These are phyloP conservation scores for Remorina albescens DNA, from an alignment of 2,797 vertebrate species.

Conservation along the genomic window DNA sequence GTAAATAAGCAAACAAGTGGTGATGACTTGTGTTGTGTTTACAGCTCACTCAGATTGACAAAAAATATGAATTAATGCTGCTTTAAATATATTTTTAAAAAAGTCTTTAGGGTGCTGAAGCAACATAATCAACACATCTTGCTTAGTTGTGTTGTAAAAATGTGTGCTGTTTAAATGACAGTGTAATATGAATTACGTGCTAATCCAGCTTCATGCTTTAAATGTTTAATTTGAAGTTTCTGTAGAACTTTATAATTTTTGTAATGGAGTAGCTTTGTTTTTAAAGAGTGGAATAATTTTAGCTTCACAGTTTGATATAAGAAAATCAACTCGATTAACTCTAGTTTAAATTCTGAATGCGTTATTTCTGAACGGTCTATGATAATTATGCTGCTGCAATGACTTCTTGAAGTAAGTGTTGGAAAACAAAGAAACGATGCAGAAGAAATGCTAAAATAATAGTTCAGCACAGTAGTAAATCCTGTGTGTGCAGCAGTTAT, in stretches of 20 bases:
- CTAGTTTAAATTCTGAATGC: background rate
- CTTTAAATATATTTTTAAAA: background rate
- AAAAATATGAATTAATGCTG: background rate
- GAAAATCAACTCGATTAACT: background rate
- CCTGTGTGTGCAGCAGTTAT: constrained; percentile 26
- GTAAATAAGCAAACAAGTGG: background rate
- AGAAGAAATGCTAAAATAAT: constrained; percentile 4
- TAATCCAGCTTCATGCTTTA: too few relatives aligned
- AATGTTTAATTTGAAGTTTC: background rate
- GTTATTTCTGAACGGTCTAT: background rate
- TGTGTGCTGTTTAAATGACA: background rate
- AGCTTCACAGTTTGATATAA: constrained; percentile 14
- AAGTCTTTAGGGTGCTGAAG: background rate
- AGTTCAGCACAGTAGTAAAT: constrained; percentile 12
- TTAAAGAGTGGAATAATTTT: background rate
- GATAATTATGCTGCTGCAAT: background rate
- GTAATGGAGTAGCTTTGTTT: background rate
- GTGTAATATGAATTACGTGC: background rate
- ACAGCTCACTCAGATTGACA: background rate
- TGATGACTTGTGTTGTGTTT: background rate
- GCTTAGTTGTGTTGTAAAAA: background rate
- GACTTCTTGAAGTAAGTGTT: constrained; percentile 12
- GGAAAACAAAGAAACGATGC: constrained; percentile 7
- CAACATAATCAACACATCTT: background rate
- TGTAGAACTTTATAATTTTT: background rate